Conservation (phyloP, 2,113 vertebrate genomes). For the Neoarius graeffei region DNA sequence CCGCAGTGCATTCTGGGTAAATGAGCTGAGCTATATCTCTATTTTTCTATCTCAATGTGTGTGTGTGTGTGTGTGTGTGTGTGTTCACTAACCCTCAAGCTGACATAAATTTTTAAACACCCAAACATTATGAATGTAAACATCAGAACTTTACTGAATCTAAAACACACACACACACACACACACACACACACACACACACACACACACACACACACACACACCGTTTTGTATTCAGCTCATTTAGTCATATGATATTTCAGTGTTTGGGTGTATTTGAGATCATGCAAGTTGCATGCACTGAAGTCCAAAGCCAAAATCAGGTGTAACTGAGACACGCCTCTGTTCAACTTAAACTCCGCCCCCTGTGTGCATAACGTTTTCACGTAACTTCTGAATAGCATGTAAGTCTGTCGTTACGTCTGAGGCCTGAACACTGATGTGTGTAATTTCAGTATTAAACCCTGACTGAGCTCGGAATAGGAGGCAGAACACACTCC, state of each 20-base stretch:
- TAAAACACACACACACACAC: not conserved
- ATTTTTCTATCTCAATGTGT: not conserved
- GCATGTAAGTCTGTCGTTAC: not conserved
- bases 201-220: not conserved
- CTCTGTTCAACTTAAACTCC: not conserved
- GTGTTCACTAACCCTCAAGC: no score
- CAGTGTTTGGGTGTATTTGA: no score
- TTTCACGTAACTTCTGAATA: not conserved
- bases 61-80: not conserved
- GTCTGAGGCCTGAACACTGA: not conserved
- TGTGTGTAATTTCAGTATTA: not conserved
- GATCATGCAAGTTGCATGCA: no score
- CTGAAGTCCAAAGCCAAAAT: no score
- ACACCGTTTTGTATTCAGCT: no score
- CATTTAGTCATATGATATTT: no score
- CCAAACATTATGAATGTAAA: no score
- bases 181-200: not conserved
- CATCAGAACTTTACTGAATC: no score
- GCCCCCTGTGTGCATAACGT: not conserved
- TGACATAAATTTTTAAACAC: no score
- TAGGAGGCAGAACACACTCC: no score
- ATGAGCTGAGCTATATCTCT: not conserved
- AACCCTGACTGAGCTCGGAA: no score
- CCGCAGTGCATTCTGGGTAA: not conserved
- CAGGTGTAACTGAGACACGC: not conserved